Percentiles rank a stretch among this genome's conserved stretches.
Conservation (phyloP, 92 coral and sea anemone genomes). For the Pocillopora meandrina region DNA sequence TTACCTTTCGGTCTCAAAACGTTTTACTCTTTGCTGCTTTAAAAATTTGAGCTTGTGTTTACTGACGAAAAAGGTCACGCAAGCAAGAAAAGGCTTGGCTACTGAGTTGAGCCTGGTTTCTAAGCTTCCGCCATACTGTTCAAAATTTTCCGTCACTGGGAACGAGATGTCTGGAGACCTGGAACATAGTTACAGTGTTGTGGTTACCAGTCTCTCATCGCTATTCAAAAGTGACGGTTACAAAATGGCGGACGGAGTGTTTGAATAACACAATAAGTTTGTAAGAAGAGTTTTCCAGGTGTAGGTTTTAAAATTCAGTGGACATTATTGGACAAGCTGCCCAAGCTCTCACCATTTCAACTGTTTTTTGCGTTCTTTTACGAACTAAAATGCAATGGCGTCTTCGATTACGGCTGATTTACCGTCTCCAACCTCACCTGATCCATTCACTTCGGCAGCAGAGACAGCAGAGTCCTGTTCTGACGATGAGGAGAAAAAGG, state of each 20-base stretch:
- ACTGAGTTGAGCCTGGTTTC: no score
- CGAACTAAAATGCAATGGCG: conserved; percentile 23
- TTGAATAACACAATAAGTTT: no score
- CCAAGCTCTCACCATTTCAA: background rate
- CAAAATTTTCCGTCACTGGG: background rate
- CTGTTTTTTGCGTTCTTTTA: background rate
- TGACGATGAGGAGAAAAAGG: background rate
- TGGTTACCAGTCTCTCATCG: conserved; percentile 27
- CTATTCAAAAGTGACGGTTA: conserved; percentile 19
- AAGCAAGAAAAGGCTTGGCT: no score
- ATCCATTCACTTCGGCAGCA: background rate
- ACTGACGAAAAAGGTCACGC: no score
- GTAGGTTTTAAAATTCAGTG: background rate
- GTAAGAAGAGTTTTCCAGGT: no score
- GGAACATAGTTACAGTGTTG: background rate
- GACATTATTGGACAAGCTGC: background rate
- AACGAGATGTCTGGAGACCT: background rate
- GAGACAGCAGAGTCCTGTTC: background rate
- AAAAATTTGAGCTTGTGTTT: no score
- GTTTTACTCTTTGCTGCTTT: no score
- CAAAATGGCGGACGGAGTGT: conserved; percentile 34
- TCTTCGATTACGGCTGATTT: conserved; percentile 1
- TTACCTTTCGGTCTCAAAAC: no score
- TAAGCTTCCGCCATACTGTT: no score
- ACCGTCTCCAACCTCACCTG: background rate